Evolutionary conservation across 2,888 invertebrate genomes (phyloP).

Genomic region (Oscheius sp.): DNA sequence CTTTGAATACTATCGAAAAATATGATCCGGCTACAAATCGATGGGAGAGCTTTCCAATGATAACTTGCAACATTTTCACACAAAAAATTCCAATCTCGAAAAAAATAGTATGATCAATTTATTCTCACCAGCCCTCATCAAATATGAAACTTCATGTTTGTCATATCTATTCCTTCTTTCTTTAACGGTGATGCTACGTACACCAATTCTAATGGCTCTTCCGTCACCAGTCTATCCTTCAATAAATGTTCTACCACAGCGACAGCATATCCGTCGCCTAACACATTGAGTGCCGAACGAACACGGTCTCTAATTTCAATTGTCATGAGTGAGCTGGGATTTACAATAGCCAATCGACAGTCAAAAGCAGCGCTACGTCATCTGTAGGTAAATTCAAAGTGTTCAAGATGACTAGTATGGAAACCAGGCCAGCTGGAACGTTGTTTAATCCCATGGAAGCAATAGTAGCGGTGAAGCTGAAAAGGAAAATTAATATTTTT

Average conservation of each 20-base stretch:
- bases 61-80: no score
- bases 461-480: slow-evolving; percentile 91
- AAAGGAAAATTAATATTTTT: neutral
- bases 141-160: no score
- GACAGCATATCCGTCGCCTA: slow-evolving; percentile 75
- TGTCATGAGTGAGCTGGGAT: slow-evolving; percentile 30
- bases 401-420: slow-evolving; percentile 71
- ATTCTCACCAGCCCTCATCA: no score
- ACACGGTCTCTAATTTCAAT: slow-evolving; percentile 73
- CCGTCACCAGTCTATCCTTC: slow-evolving; percentile 13
- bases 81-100: no score
- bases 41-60: no score
- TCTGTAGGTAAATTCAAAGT: slow-evolving; percentile 72
- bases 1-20: no score
- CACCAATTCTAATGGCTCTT: no score
- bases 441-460: slow-evolving; percentile 97
- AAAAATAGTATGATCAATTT: no score
- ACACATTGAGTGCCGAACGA: slow-evolving; percentile 74
- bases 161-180: no score
- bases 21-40: no score
- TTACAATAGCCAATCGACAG: slow-evolving; percentile 73
- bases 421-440: slow-evolving; percentile 74
- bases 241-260: slow-evolving; percentile 74
- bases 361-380: slow-evolving; percentile 72
- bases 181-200: no score